Percentiles rank a stretch among this genome's conserved stretches.
These are phyloP conservation scores for Schizopygopsis pylzovi DNA, from an alignment of 2,797 vertebrate genomes.

Conservation along the genomic window DNA sequence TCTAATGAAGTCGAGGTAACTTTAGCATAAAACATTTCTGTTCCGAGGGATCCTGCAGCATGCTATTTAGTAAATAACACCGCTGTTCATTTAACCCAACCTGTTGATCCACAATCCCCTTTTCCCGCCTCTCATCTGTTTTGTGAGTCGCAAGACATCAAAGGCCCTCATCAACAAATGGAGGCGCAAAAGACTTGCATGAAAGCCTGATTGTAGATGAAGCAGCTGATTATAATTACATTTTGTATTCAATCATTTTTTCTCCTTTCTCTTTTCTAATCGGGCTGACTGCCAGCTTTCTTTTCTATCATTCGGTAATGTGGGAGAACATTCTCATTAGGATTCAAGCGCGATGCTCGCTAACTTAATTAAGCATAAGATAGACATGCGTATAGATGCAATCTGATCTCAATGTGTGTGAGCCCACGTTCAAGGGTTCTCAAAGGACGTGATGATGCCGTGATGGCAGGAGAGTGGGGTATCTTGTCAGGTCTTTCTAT, in stretches of 20 bases:
- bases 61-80: conserved; percentile 37
- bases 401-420: conserved; percentile 48
- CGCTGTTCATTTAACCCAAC: conserved; percentile 28
- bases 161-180: conserved; percentile 61
- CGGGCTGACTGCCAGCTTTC: conserved; percentile 63
- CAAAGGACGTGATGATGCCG: conserved; percentile 22
- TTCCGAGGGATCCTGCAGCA: conserved; percentile 10
- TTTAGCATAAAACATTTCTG: conserved; percentile 11
- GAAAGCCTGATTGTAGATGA: conserved; percentile 60
- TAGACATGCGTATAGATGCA: conserved; percentile 51
- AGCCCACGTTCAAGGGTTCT: conserved; percentile 50
- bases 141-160: conserved; percentile 60
- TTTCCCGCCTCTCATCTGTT: conserved; percentile 46
- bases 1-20: conserved; percentile 13
- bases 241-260: conserved; percentile 66
- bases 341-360: conserved; percentile 52
- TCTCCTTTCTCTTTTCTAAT: conserved; percentile 58
- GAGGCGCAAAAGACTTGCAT: conserved; percentile 58
- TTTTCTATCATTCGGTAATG: conserved; percentile 27
- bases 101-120: conserved; percentile 45
- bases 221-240: conserved; percentile 66
- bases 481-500: not conserved
- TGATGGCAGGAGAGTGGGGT: conserved; percentile 9
- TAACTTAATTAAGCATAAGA: conserved; percentile 64
- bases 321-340: conserved; percentile 50